Base-by-base conservation (phyloP, 2,113 vertebrate species). In the Mus pahari region DNA sequence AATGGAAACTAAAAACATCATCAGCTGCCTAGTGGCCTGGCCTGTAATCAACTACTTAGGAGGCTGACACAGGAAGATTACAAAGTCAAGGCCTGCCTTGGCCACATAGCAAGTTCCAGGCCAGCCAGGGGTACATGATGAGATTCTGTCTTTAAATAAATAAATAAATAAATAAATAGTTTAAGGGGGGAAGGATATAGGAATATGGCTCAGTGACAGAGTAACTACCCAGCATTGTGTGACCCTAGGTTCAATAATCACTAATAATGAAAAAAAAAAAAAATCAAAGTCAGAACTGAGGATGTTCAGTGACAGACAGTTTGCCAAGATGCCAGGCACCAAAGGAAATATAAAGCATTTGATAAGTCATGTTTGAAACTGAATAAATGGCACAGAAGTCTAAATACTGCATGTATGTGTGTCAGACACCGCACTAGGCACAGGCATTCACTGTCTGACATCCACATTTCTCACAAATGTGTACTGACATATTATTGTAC, bases 341-440 rank as follows among this genome's bases (percentile, higher is more conserved):
- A 64, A 42, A 39, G 81, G 55, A 60, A 84, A 86, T 6, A 39
- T 60, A 94, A 95, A 92, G 39, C 75, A 88, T 84, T 92, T 64
- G 90, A 45, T 74, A 36, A 81, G 83, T 39, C 79, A 53, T 89
- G 26, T 33, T 58, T 79, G 28, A 48, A 55, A 73, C 53, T 96
- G 93, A 86, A 20, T 73, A 70, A 78, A 55, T 92, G 50, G 7
- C 71, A 92, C 45, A 36, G 55, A 88, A 92, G 20, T 66, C 45
- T 94, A 94, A 94, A 62, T 71, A 39, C 42, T 13, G 55, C 17
- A 28, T 74, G 91, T 94, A 82, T 93, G 42, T n/a, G 66, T 84
- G 55, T 10, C 50, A 95, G 75, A 42, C 84, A 84, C 68, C 39
- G 73, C 68, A 48, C 58, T 81, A 64, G 7, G 17, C 26, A 94